phyloP scores from a whole-genome alignment of 1,140 invertebrate genomes.

The Magallana angulata region DNA sequence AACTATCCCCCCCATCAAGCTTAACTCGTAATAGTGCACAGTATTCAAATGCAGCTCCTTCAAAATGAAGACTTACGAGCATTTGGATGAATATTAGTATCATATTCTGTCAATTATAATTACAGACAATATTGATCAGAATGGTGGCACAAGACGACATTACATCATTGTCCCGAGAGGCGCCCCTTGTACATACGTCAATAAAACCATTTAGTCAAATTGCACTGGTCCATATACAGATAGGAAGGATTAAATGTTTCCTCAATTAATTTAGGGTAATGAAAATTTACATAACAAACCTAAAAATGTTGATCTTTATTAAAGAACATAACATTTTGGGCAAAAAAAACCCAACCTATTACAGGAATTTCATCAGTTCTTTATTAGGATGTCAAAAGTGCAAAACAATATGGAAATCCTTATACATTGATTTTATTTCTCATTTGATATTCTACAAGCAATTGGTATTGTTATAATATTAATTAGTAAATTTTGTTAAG shows the following conservation, averaged over 20 bases:
- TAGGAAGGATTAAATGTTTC: background rate
- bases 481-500: too few relatives aligned
- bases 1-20: background rate
- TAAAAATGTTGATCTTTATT: too few relatives aligned
- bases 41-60: background rate
- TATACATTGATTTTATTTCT: too few relatives aligned
- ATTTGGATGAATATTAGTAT: conserved; percentile 13
- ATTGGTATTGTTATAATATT: too few relatives aligned
- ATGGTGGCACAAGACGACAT: background rate
- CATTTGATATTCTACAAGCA: too few relatives aligned
- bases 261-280: background rate
- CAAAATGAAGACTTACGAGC: background rate
- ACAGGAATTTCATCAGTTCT: too few relatives aligned
- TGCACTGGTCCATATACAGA: background rate
- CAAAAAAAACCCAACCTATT: too few relatives aligned
- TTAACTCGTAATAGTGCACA: background rate
- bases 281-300: too few relatives aligned
- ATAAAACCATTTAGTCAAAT: conserved; percentile 27
- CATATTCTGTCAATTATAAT: conserved; percentile 18
- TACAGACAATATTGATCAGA: conserved; percentile 1
- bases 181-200: background rate
- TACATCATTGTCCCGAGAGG: conserved; percentile 21
- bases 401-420: too few relatives aligned
- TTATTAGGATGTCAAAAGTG: too few relatives aligned
- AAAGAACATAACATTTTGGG: too few relatives aligned